Conservation (phyloP, 2,113 vertebrate species). For the Datnioides undecimradiatus region DNA sequence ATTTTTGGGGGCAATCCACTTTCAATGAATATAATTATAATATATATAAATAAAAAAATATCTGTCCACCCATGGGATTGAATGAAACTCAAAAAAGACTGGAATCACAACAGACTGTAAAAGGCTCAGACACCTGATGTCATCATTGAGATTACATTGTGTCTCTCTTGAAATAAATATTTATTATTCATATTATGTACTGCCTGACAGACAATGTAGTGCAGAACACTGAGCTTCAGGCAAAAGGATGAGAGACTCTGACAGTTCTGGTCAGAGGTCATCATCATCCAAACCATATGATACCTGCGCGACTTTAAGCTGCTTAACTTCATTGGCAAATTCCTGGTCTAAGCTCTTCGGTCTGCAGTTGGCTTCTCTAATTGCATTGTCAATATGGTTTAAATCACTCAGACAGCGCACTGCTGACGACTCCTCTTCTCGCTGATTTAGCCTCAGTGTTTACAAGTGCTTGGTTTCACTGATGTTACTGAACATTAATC, state of each 20-base stretch:
- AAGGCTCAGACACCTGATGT: neutral
- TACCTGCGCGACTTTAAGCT: slow-evolving; percentile 70
- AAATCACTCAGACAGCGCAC: slow-evolving; percentile 50
- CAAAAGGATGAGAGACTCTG: neutral
- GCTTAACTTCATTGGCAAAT: slow-evolving; percentile 72
- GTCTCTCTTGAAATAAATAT: neutral
- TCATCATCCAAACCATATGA: slow-evolving; percentile 49
- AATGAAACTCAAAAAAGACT: neutral
- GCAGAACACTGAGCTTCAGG: neutral
- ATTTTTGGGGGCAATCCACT: neutral
- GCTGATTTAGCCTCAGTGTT: slow-evolving; percentile 14
- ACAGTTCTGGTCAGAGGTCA: slow-evolving; percentile 13
- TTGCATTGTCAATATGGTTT: slow-evolving; percentile 52
- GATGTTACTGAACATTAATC: neutral
- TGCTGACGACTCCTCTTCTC: slow-evolving; percentile 39
- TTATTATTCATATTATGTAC: neutral
- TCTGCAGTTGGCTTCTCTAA: slow-evolving; percentile 25
- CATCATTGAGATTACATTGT: neutral
- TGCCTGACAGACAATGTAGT: neutral
- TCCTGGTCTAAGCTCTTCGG: slow-evolving; percentile 60
- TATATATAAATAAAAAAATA: too few relatives aligned
- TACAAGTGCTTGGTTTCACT: neutral
- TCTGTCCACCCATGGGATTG: neutral
- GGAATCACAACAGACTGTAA: neutral
- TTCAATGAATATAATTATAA: neutral